phyloP scores from a whole-genome alignment of 2,888 invertebrate species.

The Macaria notata region DNA sequence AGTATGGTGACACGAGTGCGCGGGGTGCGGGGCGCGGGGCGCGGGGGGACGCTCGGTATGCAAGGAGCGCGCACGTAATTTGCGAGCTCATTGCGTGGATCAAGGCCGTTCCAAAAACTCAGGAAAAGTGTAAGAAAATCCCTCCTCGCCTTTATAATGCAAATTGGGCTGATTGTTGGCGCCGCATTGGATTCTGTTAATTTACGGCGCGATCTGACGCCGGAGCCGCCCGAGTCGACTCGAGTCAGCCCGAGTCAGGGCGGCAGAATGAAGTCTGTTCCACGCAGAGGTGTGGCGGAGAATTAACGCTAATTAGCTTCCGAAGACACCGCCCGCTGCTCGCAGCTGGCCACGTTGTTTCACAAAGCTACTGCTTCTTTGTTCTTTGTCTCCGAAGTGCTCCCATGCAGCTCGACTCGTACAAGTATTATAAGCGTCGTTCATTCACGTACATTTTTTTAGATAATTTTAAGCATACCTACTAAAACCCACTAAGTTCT shows the following conservation, averaged over 20 bases:
- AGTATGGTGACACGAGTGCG: too few species aligned
- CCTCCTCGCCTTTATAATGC: constrained; percentile 51
- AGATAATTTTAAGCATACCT: too few species aligned
- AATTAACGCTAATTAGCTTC: constrained; percentile 2
- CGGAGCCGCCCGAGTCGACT: background rate
- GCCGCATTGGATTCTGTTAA: constrained; percentile 50
- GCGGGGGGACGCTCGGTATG: constrained; percentile 42
- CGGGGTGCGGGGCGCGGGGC: background rate
- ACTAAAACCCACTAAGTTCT: too few species aligned
- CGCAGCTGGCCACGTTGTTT: too few species aligned
- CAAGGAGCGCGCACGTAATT: constrained; percentile 63
- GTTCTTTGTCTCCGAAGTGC: too few species aligned
- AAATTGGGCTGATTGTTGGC: constrained; percentile 56
- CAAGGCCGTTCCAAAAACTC: constrained; percentile 56
- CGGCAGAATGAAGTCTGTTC: background rate
- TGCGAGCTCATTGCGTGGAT: constrained; percentile 63
- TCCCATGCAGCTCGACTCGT: too few species aligned
- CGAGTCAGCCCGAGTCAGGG: background rate
- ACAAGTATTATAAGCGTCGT: too few species aligned
- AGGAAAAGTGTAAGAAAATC: constrained; percentile 31
- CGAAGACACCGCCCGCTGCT: background rate
- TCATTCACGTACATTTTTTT: too few species aligned
- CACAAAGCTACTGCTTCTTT: too few species aligned
- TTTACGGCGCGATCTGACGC: constrained; percentile 41
- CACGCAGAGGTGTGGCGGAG: background rate